phyloP scores from a whole-genome alignment of 2,797 vertebrate species.

The Typhlichthys subterraneus region DNA sequence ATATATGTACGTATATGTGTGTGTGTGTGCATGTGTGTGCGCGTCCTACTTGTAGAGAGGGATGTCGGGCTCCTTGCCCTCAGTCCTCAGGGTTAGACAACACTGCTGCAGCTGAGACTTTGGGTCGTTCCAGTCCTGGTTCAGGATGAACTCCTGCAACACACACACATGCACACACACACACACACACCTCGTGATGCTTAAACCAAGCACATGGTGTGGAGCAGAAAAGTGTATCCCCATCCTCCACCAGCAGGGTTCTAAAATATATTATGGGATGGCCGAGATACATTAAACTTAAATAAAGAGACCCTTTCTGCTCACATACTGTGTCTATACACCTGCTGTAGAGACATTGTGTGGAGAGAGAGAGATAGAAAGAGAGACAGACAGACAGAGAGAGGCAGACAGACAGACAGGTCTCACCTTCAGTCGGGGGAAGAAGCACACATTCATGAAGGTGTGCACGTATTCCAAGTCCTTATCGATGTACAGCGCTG shows the following conservation, averaged over 20 bases:
- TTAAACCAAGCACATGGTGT: too few relatives aligned
- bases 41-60: slow-evolving; percentile 92
- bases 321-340: not conserved
- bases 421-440: slow-evolving; percentile 95
- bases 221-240: too few relatives aligned
- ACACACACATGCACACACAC: slow-evolving; percentile 20
- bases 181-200: slow-evolving; percentile 4
- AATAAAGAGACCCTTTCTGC: not conserved
- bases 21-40: not conserved
- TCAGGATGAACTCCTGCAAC: slow-evolving; percentile 95
- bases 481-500: slow-evolving; percentile 97
- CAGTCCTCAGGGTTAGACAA: slow-evolving; percentile 93
- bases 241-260: too few relatives aligned
- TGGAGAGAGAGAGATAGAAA: too few relatives aligned
- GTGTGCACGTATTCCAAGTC: slow-evolving; percentile 96
- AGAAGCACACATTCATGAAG: slow-evolving; percentile 99
- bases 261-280: too few relatives aligned
- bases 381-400: too few relatives aligned
- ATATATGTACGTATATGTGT: too few relatives aligned
- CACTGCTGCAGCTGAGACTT: slow-evolving; percentile 99
- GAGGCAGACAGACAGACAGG: not conserved
- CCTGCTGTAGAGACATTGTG: too few relatives aligned
- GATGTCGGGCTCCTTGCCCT: slow-evolving; percentile 98
- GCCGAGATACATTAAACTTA: too few relatives aligned
- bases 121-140: slow-evolving; percentile 99